Evolutionary conservation across 2,888 invertebrate genomes (phyloP).

Genomic region (Masnerella sp.): DNA sequence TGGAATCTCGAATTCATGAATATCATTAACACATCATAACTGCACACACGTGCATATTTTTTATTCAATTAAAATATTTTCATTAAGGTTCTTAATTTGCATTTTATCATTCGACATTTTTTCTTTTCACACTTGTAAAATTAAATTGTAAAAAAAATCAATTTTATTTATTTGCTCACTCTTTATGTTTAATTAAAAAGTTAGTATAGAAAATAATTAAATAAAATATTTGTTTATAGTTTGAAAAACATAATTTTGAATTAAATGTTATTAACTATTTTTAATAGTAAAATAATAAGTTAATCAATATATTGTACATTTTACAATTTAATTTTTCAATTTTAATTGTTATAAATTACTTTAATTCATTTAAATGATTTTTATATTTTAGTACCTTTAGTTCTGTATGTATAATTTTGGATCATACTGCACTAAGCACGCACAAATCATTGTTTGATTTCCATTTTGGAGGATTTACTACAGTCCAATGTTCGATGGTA

Average conservation of each 20-base stretch:
- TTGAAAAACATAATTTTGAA: not conserved
- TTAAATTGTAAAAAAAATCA: too few species aligned
- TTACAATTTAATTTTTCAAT: too few species aligned
- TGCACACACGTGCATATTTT: not conserved
- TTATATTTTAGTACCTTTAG: slow-evolving; percentile 70
- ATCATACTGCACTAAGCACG: slow-evolving; percentile 55
- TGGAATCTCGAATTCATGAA: slow-evolving; percentile 8
- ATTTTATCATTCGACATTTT: too few species aligned
- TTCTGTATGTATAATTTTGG: slow-evolving; percentile 70
- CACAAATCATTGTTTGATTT: slow-evolving; percentile 69
- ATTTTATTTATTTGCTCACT: too few species aligned
- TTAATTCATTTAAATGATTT: slow-evolving; percentile 24
- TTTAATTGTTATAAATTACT: not conserved
- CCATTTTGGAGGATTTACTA: slow-evolving; percentile 69
- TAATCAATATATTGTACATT: too few species aligned
- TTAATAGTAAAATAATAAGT: too few species aligned
- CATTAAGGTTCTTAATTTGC: too few species aligned
- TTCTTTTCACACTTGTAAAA: too few species aligned
- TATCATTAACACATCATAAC: slow-evolving; percentile 14
- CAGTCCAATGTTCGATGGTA: slow-evolving; percentile 75
- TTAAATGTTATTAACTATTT: not conserved
- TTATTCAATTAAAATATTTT: not conserved
- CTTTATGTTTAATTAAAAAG: too few species aligned
- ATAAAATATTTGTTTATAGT: not conserved
- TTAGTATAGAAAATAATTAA: not conserved